These are phyloP conservation scores for Cavia porcellus DNA, from an alignment of 2,113 vertebrate species.

Conservation along the genomic window DNA sequence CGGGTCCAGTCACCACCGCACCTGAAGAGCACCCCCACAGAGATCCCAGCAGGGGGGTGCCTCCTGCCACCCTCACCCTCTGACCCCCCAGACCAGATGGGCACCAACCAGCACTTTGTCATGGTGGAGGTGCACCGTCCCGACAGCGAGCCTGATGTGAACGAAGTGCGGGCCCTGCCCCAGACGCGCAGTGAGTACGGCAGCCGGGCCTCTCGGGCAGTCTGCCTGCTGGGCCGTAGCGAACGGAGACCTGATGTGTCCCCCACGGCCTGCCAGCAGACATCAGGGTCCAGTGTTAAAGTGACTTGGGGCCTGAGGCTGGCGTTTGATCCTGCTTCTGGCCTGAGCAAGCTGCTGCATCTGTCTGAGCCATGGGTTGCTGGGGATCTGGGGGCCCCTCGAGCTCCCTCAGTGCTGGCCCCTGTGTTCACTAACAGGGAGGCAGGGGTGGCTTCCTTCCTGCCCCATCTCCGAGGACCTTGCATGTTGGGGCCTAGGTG, in stretches of 20 bases:
- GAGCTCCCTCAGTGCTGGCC: not conserved
- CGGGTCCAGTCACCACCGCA: slow-evolving; percentile 94
- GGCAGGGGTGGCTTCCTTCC: not conserved
- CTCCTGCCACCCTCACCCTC: slow-evolving; percentile 73
- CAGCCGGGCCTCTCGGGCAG: not conserved
- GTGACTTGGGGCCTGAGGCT: not conserved
- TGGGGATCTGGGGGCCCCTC: not conserved
- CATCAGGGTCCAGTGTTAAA: fast-evolving
- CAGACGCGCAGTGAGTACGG: slow-evolving; percentile 93
- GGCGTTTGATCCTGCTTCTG: not conserved
- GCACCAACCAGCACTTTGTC: slow-evolving; percentile 93
- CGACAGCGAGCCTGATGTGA: slow-evolving; percentile 96
- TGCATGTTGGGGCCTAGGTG: too few species aligned
- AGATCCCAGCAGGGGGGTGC: slow-evolving; percentile 54
- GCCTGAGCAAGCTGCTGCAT: not conserved
- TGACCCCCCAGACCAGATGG: slow-evolving; percentile 75
- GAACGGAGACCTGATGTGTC: not conserved
- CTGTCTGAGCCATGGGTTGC: too few species aligned
- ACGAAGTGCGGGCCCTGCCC: slow-evolving; percentile 96
- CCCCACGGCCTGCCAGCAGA: not conserved
- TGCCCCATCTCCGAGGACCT: not conserved
- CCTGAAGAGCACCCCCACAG: slow-evolving; percentile 79
- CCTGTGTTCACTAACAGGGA: not conserved
- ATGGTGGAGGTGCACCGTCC: slow-evolving; percentile 97
- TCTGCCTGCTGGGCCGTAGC: not conserved